phyloP scores from a whole-genome alignment of 2,797 vertebrate species.

The Euthynnus affinis region DNA sequence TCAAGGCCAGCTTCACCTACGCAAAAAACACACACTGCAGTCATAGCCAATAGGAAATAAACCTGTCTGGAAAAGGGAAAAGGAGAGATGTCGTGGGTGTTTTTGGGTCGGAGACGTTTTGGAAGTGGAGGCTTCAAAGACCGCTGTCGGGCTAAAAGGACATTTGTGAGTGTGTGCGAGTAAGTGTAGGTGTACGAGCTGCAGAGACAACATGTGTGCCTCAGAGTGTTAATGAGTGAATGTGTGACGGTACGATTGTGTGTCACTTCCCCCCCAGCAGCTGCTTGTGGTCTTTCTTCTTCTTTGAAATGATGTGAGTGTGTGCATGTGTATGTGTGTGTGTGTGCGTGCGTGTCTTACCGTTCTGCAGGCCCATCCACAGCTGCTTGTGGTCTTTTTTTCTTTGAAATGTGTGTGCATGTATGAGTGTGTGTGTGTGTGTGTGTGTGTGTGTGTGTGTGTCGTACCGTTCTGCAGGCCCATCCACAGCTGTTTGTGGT shows the following conservation, averaged over 20 bases:
- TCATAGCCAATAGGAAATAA: constrained; percentile 5
- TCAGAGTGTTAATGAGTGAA: constrained; percentile 41
- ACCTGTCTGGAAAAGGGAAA: constrained; percentile 21
- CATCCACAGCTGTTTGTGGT: constrained; percentile 99
- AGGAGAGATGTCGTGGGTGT: constrained; percentile 21
- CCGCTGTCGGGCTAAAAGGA: background rate
- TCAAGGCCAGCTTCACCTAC: constrained; percentile 33
- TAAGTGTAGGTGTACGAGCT: constrained; percentile 29
- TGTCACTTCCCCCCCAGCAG: constrained; percentile 86
- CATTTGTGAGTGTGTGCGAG: background rate
- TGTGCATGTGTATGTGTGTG: background rate
- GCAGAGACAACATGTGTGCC: constrained; percentile 23
- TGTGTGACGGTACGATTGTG: constrained; percentile 21
- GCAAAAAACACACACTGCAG: constrained; percentile 26
- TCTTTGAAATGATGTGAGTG: constrained; percentile 67
- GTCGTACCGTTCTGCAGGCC: constrained; percentile 96
- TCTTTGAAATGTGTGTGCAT: background rate
- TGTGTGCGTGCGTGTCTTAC: constrained; percentile 77
- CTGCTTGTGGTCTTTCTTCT: constrained; percentile 93
- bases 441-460: background rate
- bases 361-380: constrained; percentile 99
- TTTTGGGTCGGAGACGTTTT: constrained; percentile 9
- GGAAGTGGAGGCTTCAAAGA: constrained; percentile 40
- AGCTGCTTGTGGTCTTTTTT: constrained; percentile 99
- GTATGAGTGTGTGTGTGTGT: background rate